Percentiles rank a stretch among this genome's conserved stretches.
These are phyloP conservation scores for Oreochromis tanganicae DNA, from an alignment of 2,113 vertebrate species.

Conservation along the genomic window DNA sequence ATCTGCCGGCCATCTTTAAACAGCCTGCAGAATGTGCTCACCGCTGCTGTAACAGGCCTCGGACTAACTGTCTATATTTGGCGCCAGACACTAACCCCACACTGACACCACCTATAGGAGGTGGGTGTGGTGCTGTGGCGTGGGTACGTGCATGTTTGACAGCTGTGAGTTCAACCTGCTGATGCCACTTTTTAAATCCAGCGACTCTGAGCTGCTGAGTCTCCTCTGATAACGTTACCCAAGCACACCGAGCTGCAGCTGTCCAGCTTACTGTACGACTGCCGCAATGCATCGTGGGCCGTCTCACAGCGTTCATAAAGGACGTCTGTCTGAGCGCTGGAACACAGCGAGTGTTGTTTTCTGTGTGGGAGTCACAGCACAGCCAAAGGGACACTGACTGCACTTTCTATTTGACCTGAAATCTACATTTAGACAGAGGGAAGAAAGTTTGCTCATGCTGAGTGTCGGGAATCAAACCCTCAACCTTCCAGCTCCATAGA, in stretches of 20 bases:
- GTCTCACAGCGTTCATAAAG: neutral
- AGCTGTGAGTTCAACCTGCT: neutral
- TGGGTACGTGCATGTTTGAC: neutral
- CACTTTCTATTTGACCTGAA: neutral
- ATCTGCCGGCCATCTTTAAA: neutral
- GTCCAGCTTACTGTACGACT: neutral
- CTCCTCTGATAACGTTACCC: neutral
- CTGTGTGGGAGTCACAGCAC: neutral
- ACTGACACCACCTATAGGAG: neutral
- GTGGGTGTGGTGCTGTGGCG: neutral
- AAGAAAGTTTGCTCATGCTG: accelerated
- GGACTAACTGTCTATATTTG: constrained; percentile 14
- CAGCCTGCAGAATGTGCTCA: constrained; percentile 16
- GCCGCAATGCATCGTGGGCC: neutral
- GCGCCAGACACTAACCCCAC: neutral
- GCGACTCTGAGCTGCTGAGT: neutral
- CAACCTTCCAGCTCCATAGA: accelerated
- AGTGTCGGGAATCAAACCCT: neutral
- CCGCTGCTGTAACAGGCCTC: neutral
- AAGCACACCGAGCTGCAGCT: neutral
- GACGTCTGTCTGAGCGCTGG: neutral
- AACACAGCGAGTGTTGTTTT: neutral
- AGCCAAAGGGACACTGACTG: neutral
- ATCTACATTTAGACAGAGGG: neutral
- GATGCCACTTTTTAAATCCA: neutral